Evolutionary conservation across 2,113 vertebrate genomes (phyloP).

Genomic region (Cisticola juncidis): DNA sequence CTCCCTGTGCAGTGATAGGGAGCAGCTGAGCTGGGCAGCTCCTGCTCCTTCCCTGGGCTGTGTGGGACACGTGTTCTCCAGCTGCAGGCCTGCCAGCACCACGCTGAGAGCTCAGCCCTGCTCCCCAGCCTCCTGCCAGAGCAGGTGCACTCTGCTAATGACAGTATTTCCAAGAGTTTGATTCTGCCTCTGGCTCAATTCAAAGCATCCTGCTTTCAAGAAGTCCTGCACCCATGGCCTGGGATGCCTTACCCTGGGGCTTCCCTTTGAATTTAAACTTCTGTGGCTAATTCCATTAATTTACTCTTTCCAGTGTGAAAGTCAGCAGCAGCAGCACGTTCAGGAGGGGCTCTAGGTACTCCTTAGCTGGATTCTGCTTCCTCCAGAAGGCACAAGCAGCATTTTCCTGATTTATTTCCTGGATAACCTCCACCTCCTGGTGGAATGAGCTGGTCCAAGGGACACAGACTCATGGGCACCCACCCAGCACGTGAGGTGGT

Average conservation of each 20-base stretch:
- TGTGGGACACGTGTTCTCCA: background rate
- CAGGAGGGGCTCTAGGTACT: background rate
- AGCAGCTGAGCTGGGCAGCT: background rate
- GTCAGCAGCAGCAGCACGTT: background rate
- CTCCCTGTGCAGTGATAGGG: background rate
- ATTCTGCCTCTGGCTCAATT: background rate
- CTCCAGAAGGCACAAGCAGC: background rate
- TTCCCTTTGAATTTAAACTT: conserved; percentile 1
- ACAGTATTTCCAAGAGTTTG: background rate
- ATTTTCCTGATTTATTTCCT: background rate
- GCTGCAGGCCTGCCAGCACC: rapidly evolving
- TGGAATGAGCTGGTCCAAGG: background rate
- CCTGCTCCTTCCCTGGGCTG: background rate
- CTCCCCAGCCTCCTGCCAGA: background rate
- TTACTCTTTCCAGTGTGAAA: background rate
- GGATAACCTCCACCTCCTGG: background rate
- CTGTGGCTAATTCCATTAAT: background rate
- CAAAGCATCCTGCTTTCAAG: background rate
- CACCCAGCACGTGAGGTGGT: background rate
- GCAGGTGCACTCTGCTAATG: background rate
- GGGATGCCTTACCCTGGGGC: background rate
- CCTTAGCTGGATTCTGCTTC: background rate
- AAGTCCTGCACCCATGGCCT: background rate
- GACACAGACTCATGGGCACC: background rate
- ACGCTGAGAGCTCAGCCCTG: rapidly evolving